Evolutionary conservation across 2,113 vertebrate genomes (phyloP).

Genomic region (Prochilodus magdalenae): DNA sequence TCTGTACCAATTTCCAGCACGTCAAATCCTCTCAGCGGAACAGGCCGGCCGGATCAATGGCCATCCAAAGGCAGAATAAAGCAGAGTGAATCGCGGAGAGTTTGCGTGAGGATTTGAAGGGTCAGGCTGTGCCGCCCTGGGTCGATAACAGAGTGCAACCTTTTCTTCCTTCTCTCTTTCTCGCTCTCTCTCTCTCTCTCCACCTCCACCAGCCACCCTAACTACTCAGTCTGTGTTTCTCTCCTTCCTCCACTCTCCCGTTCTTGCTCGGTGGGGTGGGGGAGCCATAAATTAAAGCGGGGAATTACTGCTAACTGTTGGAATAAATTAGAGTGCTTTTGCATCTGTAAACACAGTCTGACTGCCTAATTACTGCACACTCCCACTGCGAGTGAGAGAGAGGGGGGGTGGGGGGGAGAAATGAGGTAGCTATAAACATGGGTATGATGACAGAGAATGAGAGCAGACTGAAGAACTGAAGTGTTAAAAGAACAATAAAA

Average conservation of each 20-base stretch:
- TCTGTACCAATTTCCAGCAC: slow-evolving; percentile 21
- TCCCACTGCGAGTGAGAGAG: slow-evolving; percentile 62
- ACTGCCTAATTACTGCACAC: slow-evolving; percentile 82
- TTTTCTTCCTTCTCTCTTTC: slow-evolving; percentile 43
- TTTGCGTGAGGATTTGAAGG: slow-evolving; percentile 32
- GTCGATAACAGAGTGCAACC: slow-evolving; percentile 50
- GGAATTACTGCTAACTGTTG: slow-evolving; percentile 84
- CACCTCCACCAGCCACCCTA: slow-evolving; percentile 17
- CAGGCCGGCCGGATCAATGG: slow-evolving; percentile 26
- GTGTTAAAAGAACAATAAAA: slow-evolving; percentile 28
- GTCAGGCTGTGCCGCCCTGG: slow-evolving; percentile 51
- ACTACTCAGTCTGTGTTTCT: slow-evolving; percentile 27
- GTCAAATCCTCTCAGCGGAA: slow-evolving; percentile 17
- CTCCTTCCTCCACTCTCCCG: slow-evolving; percentile 66
- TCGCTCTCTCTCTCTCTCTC: slow-evolving; percentile 55
- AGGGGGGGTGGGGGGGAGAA: not conserved
- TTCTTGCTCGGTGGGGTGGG: slow-evolving; percentile 71
- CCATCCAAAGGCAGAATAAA: slow-evolving; percentile 15
- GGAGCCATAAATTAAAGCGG: slow-evolving; percentile 83
- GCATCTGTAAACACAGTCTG: slow-evolving; percentile 83
- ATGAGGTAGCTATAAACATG: slow-evolving; percentile 35
- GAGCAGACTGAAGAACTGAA: slow-evolving; percentile 24
- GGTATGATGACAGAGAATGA: slow-evolving; percentile 41
- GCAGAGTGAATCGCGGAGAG: slow-evolving; percentile 2
- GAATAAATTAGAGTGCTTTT: slow-evolving; percentile 83